Percentiles rank a stretch among this genome's conserved stretches.
These are phyloP conservation scores for Mesoclemmys tuberculata DNA, from an alignment of 2,113 vertebrate genomes.

Conservation along the genomic window DNA sequence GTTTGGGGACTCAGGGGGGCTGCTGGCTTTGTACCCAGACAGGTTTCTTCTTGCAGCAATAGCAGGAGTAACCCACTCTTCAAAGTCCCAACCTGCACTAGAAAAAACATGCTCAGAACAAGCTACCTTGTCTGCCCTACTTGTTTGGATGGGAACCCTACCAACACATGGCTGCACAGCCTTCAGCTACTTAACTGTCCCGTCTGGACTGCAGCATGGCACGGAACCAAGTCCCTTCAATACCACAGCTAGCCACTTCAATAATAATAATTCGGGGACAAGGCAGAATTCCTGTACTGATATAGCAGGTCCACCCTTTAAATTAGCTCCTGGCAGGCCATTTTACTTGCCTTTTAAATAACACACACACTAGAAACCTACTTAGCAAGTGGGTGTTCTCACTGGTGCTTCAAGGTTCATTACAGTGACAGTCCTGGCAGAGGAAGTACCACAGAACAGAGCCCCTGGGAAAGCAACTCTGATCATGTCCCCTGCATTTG, in stretches of 20 bases:
- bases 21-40: neutral
- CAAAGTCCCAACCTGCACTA: neutral
- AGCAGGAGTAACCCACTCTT: neutral
- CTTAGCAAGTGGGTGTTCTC: neutral
- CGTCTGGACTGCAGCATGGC: fast-evolving
- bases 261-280: neutral
- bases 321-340: neutral
- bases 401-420: too few species aligned
- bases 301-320: neutral
- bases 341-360: neutral
- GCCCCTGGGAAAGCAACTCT: neutral
- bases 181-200: neutral
- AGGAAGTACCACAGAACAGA: neutral
- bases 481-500: neutral
- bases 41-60: neutral
- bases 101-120: neutral
- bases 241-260: neutral
- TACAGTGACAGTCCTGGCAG: fast-evolving
- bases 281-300: neutral
- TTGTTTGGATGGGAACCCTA: too few species aligned
- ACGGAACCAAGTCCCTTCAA: fast-evolving
- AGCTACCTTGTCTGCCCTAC: neutral
- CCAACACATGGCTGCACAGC: neutral
- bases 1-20: neutral
- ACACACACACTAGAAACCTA: neutral